phyloP scores from a whole-genome alignment of 1,140 invertebrate genomes.

The Popillia japonica region DNA sequence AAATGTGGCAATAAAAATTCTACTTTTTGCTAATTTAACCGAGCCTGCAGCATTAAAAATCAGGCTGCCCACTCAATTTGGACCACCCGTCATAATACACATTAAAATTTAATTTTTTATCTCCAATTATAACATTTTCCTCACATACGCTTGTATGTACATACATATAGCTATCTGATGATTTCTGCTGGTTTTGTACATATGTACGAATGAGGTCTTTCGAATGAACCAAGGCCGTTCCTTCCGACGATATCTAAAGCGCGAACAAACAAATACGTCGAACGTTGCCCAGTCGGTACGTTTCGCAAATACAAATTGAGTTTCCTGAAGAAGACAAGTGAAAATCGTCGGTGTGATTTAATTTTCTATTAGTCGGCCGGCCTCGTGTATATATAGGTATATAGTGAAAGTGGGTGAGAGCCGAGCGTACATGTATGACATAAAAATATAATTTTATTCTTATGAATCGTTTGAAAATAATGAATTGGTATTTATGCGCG shows the following conservation, averaged over 20 bases:
- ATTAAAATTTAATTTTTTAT: too few relatives aligned
- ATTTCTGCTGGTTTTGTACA: neutral
- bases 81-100: too few relatives aligned
- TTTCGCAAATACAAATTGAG: constrained; percentile 11
- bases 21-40: too few relatives aligned
- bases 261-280: neutral
- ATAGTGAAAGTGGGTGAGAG: constrained; percentile 9
- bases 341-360: constrained; percentile 10
- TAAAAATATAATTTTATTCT: constrained; percentile 13
- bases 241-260: neutral
- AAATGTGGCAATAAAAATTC: too few relatives aligned
- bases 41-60: too few relatives aligned
- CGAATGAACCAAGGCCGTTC: neutral
- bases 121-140: too few relatives aligned
- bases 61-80: too few relatives aligned
- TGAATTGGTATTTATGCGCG: neutral
- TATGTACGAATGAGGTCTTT: neutral
- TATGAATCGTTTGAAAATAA: constrained; percentile 4
- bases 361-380: neutral
- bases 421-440: constrained; percentile 9
- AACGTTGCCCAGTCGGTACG: neutral
- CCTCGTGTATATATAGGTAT: neutral
- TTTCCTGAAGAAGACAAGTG: constrained; percentile 18
- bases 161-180: too few relatives aligned
- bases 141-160: too few relatives aligned